Percentiles rank a stretch among this genome's conserved stretches.
phyloP scores from a whole-genome alignment of 2,888 invertebrate species.

The Euzophera pinguis region DNA sequence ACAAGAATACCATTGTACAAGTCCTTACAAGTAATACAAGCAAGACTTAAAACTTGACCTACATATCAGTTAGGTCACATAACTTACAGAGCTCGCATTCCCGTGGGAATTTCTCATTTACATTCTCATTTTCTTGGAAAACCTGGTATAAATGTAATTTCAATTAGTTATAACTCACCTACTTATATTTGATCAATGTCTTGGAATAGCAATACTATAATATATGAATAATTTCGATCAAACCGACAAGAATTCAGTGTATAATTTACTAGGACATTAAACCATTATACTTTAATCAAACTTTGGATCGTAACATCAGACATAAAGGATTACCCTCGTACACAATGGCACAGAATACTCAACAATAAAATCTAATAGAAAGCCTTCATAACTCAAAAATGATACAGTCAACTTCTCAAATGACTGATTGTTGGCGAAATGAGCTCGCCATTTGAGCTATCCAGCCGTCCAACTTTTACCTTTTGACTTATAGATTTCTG shows the following conservation, averaged over 20 bases:
- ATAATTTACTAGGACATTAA: not conserved
- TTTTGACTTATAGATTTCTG: conserved; percentile 47
- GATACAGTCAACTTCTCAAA: conserved; percentile 32
- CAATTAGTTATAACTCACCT: too few species aligned
- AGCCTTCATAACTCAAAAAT: conserved; percentile 42
- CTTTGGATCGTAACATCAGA: conserved; percentile 2
- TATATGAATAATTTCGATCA: not conserved
- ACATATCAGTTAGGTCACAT: too few species aligned
- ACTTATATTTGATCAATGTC: too few species aligned
- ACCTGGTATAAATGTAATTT: too few species aligned
- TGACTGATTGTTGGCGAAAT: conserved; percentile 53
- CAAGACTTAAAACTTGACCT: too few species aligned
- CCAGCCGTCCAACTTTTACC: conserved; percentile 32
- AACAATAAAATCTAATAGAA: conserved; percentile 35
- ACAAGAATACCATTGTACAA: too few species aligned
- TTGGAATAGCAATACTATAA: too few species aligned
- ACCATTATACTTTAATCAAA: conserved; percentile 6
- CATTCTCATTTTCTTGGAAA: too few species aligned
- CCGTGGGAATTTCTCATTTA: too few species aligned
- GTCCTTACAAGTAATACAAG: too few species aligned
- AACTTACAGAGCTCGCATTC: too few species aligned
- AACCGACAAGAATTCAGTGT: not conserved
- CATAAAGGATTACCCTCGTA: conserved; percentile 6
- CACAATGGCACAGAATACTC: not conserved
- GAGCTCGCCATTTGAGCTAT: conserved; percentile 35